Conservation (phyloP, 2,113 vertebrate genomes). For the Chamaetylas fuelleborni region DNA sequence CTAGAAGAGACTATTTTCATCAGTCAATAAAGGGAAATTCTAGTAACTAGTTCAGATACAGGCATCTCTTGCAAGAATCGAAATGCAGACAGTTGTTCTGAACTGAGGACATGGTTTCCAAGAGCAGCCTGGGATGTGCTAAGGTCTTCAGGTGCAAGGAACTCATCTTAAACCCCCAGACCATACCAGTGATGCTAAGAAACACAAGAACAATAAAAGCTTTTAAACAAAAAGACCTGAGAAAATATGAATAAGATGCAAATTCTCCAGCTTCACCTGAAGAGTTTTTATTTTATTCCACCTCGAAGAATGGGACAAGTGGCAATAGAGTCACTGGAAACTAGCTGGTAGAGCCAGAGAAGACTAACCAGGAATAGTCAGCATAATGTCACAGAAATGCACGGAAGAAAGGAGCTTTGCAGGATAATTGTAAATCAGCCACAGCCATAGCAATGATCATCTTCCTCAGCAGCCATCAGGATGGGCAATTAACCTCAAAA, state of each 20-base stretch:
- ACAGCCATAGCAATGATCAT: neutral
- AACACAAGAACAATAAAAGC: neutral
- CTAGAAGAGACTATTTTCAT: neutral
- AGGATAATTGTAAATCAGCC: neutral
- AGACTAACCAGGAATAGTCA: neutral
- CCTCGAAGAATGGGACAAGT: neutral
- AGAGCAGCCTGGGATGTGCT: rapidly evolving
- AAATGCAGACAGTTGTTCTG: neutral
- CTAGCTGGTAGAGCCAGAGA: neutral
- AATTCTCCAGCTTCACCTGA: neutral
- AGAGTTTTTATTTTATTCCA: neutral
- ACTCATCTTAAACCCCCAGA: neutral
- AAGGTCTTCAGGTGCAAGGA: neutral
- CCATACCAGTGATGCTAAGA: neutral
- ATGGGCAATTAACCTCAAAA: neutral
- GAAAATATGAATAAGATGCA: neutral
- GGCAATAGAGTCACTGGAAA: neutral
- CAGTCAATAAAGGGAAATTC: neutral
- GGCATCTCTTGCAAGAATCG: neutral
- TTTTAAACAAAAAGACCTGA: neutral
- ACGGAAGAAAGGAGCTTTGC: neutral
- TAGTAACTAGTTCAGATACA: neutral
- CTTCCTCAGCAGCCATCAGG: neutral
- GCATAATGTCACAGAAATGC: neutral
- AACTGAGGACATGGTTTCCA: neutral